Conservation (phyloP, 1,140 invertebrate species). For the Zelostemma sp. region DNA sequence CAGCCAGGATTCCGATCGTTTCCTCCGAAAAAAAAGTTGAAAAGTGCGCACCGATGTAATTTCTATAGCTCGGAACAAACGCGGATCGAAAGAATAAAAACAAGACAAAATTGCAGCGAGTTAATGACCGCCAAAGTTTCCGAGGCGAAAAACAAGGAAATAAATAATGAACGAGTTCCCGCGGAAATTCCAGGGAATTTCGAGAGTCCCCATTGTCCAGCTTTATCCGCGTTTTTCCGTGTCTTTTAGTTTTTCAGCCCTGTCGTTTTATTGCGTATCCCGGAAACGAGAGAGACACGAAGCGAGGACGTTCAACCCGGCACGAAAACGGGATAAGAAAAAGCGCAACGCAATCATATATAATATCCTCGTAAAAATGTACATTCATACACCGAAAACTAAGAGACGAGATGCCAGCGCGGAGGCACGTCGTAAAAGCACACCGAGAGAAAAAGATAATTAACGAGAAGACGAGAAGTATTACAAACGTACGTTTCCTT, state of each 20-base stretch:
- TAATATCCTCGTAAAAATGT: conserved; percentile 48
- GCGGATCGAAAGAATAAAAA: too few relatives aligned
- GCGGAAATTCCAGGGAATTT: not conserved
- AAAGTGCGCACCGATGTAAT: too few relatives aligned
- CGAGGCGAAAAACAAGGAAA: too few relatives aligned
- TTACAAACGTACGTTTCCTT: not conserved
- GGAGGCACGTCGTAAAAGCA: conserved; percentile 31
- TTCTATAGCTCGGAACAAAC: too few relatives aligned
- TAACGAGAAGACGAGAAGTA: conserved; percentile 21
- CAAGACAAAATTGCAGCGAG: too few relatives aligned
- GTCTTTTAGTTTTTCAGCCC: not conserved
- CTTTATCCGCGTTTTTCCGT: not conserved
- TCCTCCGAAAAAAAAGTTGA: too few relatives aligned
- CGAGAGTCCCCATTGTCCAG: not conserved
- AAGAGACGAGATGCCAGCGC: conserved; percentile 14
- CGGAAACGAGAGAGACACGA: not conserved
- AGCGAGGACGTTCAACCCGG: conserved; percentile 20
- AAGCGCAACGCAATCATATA: conserved; percentile 44
- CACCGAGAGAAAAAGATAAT: conserved; percentile 26
- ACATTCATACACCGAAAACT: conserved; percentile 36
- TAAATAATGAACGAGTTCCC: too few relatives aligned
- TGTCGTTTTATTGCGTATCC: not conserved
- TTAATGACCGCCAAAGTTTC: too few relatives aligned
- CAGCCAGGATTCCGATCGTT: too few relatives aligned
- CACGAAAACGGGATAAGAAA: conserved; percentile 22